Evolutionary conservation across 1,140 invertebrate genomes (phyloP).

Genomic region (Camponotus vicinus): DNA sequence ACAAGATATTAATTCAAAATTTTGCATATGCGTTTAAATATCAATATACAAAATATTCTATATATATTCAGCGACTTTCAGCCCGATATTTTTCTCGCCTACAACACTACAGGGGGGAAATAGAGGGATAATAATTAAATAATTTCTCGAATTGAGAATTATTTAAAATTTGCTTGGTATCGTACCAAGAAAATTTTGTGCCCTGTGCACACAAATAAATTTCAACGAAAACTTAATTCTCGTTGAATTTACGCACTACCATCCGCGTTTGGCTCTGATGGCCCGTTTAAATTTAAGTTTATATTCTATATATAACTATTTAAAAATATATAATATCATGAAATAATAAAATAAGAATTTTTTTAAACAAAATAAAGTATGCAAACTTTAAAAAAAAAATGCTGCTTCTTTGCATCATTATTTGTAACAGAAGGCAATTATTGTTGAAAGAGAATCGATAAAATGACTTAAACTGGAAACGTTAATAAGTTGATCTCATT

Average conservation of each 20-base stretch:
- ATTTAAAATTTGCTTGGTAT: too few relatives aligned
- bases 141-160: too few relatives aligned
- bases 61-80: too few relatives aligned
- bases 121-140: too few relatives aligned
- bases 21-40: not conserved
- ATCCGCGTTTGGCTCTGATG: too few relatives aligned
- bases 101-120: too few relatives aligned
- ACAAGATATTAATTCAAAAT: not conserved
- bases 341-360: not conserved
- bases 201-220: too few relatives aligned
- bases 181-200: too few relatives aligned
- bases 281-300: too few relatives aligned
- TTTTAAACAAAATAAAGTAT: not conserved
- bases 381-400: not conserved
- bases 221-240: too few relatives aligned
- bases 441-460: slow-evolving; percentile 1
- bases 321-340: not conserved
- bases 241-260: too few relatives aligned
- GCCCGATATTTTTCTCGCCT: too few relatives aligned
- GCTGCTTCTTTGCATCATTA: not conserved
- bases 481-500: slow-evolving; percentile 11
- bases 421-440: not conserved
- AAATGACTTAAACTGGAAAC: not conserved
- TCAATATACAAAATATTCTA: not conserved
- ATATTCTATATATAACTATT: not conserved